Evolutionary conservation across 1,140 invertebrate species (phyloP).

Genomic region (Brachionus rotundiformis): DNA sequence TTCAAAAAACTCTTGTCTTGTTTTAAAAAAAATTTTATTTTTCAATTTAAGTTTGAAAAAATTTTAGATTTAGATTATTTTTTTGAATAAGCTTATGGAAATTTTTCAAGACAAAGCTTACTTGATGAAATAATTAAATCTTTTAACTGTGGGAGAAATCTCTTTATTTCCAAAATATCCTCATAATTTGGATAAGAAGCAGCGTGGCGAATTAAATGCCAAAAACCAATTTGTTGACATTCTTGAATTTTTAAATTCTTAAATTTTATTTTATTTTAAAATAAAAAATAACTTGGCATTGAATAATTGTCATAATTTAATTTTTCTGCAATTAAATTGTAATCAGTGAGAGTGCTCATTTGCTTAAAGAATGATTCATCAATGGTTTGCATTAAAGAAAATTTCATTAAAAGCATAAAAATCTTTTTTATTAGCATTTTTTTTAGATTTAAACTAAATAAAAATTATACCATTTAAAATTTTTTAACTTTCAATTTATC

Average conservation of each 20-base stretch:
- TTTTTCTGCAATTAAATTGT: slow-evolving; percentile 26
- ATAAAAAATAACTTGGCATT: background rate
- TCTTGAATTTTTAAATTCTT: slow-evolving; percentile 6
- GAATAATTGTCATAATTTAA: slow-evolving; percentile 8
- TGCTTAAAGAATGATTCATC: slow-evolving; percentile 33
- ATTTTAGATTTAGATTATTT: no score
- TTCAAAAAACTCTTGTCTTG: background rate
- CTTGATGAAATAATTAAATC: slow-evolving; percentile 3
- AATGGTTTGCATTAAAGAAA: background rate
- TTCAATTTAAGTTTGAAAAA: background rate
- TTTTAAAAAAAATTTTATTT: background rate
- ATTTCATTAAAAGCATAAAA: background rate
- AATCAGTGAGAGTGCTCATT: slow-evolving; percentile 25
- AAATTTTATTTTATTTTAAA: background rate
- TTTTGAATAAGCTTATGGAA: background rate
- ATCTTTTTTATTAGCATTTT: no score
- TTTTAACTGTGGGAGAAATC: background rate
- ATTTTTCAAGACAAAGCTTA: background rate
- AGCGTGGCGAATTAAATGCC: slow-evolving; percentile 23
- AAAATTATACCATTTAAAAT: background rate
- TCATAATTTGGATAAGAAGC: slow-evolving; percentile 11
- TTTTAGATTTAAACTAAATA: no score
- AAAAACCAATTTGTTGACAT: slow-evolving; percentile 40
- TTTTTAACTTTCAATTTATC: background rate
- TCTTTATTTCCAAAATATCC: background rate